These are phyloP conservation scores for Sphenodon punctatus DNA, from an alignment of 2,797 vertebrate species.

Conservation along the genomic window DNA sequence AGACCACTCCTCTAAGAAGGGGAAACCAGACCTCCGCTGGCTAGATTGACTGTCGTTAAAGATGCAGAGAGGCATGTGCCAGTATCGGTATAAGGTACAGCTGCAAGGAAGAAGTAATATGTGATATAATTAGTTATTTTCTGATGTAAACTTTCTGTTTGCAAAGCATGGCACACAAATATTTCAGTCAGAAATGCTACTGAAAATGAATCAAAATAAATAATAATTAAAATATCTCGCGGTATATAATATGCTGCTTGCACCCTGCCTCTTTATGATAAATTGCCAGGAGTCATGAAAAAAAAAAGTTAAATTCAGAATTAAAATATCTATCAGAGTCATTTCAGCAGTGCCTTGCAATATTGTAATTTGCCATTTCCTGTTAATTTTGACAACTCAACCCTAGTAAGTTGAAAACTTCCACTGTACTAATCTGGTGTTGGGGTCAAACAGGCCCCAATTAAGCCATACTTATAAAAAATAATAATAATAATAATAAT, in stretches of 20 bases:
- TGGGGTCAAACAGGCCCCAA: no score
- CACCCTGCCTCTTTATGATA: not conserved
- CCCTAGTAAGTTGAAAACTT: no score
- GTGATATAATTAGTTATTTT: not conserved
- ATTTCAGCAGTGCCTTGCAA: not conserved
- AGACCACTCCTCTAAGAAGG: not conserved
- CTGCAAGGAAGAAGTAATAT: conserved; percentile 14
- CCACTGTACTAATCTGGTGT: no score
- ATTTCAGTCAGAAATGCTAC: not conserved
- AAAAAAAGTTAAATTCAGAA: not conserved
- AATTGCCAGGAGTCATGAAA: not conserved
- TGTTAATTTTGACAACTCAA: conserved; percentile 45
- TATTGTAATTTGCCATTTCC: conserved; percentile 36
- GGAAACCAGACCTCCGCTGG: not conserved
- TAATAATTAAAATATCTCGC: not conserved
- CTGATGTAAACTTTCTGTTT: conserved; percentile 12
- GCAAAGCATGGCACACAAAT: not conserved
- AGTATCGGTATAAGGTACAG: not conserved
- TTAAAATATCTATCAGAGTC: not conserved
- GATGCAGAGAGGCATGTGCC: conserved; percentile 10
- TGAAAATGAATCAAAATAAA: conserved; percentile 17
- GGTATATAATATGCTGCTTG: not conserved
- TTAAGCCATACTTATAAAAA: no score
- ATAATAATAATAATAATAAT: no score
- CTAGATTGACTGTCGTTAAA: not conserved